phyloP scores from a whole-genome alignment of 2,113 vertebrate genomes.

The Dasyurus viverrinus region DNA sequence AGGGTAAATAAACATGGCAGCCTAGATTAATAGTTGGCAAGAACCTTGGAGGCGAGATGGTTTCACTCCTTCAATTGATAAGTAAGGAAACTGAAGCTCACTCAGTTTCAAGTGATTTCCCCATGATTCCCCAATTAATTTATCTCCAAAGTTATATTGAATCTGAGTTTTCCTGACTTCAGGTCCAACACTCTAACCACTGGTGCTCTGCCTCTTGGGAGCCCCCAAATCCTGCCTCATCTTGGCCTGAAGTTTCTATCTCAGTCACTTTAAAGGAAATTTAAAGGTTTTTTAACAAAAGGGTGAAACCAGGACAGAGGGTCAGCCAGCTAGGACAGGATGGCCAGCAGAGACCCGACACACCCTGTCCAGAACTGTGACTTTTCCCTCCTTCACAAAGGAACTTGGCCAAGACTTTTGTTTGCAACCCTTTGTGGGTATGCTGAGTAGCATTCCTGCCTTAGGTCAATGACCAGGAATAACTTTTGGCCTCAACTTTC shows the following conservation, averaged over 20 bases:
- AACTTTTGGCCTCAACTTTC: background rate
- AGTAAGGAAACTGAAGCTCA: background rate
- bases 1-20: background rate
- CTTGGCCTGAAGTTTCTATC: background rate
- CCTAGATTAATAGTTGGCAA: background rate
- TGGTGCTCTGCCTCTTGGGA: background rate
- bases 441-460: background rate
- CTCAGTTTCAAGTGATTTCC: background rate
- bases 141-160: background rate
- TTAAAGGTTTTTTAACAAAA: background rate
- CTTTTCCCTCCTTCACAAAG: background rate
- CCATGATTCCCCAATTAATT: background rate
- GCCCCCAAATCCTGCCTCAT: background rate
- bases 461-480: background rate
- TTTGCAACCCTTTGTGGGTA: background rate
- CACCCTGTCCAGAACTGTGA: background rate
- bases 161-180: background rate
- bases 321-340: background rate
- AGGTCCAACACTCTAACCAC: background rate
- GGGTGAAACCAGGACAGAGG: background rate
- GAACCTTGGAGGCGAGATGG: background rate
- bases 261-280: background rate
- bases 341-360: background rate
- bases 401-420: background rate
- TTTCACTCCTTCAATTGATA: background rate